Evolutionary conservation across 2,797 vertebrate genomes (phyloP).

Genomic region (Anas capensis): DNA sequence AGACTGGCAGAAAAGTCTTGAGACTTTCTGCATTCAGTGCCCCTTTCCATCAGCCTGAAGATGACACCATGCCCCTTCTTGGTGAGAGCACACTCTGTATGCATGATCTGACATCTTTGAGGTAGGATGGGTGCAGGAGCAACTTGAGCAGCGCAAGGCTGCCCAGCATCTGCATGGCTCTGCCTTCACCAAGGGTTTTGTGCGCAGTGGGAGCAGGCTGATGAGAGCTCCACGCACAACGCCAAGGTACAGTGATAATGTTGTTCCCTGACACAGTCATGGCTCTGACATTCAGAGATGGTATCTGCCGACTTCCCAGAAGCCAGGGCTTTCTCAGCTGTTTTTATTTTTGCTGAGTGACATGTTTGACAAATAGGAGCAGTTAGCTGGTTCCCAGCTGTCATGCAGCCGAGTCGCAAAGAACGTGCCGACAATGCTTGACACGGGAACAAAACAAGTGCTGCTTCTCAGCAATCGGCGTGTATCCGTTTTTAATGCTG

Average conservation of each 20-base stretch:
- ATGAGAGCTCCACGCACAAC: rapidly evolving
- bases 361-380: rapidly evolving
- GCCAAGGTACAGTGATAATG: rapidly evolving
- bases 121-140: too few relatives aligned
- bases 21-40: rapidly evolving
- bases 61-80: rapidly evolving
- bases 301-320: not conserved
- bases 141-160: rapidly evolving
- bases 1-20: rapidly evolving
- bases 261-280: rapidly evolving
- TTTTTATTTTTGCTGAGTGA: not conserved
- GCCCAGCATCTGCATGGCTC: not conserved
- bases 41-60: not conserved
- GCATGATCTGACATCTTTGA: not conserved
- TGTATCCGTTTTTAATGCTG: not conserved
- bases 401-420: rapidly evolving
- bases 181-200: not conserved
- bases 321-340: not conserved
- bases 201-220: rapidly evolving
- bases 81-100: rapidly evolving
- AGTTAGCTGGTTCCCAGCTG: not conserved
- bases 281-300: rapidly evolving
- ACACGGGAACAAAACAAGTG: not conserved
- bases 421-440: not conserved
- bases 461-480: not conserved